These are phyloP conservation scores for Boleophthalmus pectinirostris DNA, from an alignment of 2,113 vertebrate species.

Conservation along the genomic window DNA sequence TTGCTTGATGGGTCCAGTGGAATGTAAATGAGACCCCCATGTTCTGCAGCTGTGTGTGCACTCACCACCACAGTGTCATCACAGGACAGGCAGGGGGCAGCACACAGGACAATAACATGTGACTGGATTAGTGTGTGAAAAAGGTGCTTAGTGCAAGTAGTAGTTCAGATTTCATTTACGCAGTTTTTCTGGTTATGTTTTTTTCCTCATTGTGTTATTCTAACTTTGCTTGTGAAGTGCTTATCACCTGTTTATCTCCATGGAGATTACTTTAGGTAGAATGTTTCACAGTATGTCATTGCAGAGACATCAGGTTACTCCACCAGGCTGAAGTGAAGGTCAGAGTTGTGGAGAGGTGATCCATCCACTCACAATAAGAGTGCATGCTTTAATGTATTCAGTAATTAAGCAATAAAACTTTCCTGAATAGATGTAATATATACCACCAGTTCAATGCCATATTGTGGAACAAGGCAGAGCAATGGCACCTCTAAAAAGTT, in stretches of 20 bases:
- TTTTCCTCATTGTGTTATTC: neutral
- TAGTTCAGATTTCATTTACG: neutral
- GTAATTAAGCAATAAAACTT: too few relatives aligned
- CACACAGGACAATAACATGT: neutral
- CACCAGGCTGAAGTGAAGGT: neutral
- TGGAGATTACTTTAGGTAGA: neutral
- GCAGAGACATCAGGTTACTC: too few relatives aligned
- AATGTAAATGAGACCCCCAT: slow-evolving; percentile 68
- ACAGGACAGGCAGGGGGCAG: slow-evolving; percentile 44
- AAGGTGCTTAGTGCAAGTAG: neutral
- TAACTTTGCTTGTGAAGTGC: too few relatives aligned
- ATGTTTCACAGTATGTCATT: neutral
- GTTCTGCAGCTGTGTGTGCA: slow-evolving; percentile 55
- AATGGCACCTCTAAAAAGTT: too few relatives aligned
- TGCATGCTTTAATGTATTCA: too few relatives aligned
- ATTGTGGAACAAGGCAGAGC: too few relatives aligned
- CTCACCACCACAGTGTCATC: slow-evolving; percentile 37
- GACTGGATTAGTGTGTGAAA: neutral
- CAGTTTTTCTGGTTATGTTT: neutral
- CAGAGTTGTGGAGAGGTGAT: neutral
- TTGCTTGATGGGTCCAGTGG: slow-evolving; percentile 66
- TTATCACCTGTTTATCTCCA: neutral
- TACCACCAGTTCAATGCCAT: too few relatives aligned
- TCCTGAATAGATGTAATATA: too few relatives aligned
- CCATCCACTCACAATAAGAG: neutral